Evolutionary conservation across 1,140 invertebrate genomes (phyloP).

Genomic region (Orchesella cincta): DNA sequence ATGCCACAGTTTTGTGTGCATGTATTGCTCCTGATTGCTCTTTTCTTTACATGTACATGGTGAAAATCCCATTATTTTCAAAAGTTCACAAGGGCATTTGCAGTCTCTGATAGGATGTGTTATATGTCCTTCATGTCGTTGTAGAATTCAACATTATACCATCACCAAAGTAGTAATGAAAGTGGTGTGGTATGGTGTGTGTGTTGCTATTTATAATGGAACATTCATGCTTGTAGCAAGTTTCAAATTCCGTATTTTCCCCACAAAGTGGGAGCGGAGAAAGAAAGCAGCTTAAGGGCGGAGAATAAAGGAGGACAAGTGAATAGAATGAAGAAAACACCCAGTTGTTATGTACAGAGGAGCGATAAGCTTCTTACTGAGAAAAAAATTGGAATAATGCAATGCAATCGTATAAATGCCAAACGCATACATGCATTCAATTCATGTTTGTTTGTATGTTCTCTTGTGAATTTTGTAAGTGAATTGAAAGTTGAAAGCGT

Average conservation of each 20-base stretch:
- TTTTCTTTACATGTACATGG: not conserved
- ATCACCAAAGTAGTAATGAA: not conserved
- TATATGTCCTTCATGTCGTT: slow-evolving; percentile 2
- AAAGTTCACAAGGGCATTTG: slow-evolving; percentile 19
- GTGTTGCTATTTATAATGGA: not conserved
- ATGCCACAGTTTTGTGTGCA: not conserved
- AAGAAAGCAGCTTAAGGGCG: not conserved
- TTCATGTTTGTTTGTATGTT: not conserved
- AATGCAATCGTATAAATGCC: not conserved
- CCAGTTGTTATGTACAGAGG: not conserved
- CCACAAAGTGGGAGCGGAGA: not conserved
- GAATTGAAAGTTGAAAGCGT: not conserved
- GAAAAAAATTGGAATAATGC: not conserved
- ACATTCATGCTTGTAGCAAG: not conserved
- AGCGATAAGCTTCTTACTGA: not conserved
- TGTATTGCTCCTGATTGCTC: not conserved
- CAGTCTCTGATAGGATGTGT: not conserved
- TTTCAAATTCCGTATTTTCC: not conserved
- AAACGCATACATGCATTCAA: not conserved
- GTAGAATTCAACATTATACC: not conserved
- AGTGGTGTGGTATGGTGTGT: not conserved
- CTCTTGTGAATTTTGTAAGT: not conserved
- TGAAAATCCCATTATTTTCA: slow-evolving; percentile 19
- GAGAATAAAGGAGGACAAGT: not conserved
- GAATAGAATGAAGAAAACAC: not conserved